Conservation (phyloP, 1,140 invertebrate species). For the Leptinotarsa lineolata region DNA sequence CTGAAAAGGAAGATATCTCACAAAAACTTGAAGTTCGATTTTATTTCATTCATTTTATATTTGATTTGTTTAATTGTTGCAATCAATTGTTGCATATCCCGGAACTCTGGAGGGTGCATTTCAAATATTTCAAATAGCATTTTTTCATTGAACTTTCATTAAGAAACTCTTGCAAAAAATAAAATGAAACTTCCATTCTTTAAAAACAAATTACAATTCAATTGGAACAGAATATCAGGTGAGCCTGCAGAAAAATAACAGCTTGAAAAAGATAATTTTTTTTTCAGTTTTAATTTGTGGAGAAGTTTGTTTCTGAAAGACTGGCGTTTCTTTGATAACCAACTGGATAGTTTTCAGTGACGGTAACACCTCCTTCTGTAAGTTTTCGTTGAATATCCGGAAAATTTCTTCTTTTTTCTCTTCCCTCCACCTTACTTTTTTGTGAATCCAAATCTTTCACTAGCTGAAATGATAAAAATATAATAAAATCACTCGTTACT, state of each 20-base stretch:
- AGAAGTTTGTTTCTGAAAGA: constrained; percentile 24
- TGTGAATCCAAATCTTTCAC: not conserved
- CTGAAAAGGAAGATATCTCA: not conserved
- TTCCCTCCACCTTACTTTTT: constrained; percentile 21
- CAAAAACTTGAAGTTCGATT: not conserved
- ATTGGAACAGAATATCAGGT: not conserved
- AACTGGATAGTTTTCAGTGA: constrained; percentile 18
- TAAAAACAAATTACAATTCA: not conserved
- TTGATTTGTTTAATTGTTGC: not conserved
- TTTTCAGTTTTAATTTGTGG: constrained; percentile 25
- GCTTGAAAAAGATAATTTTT: constrained; percentile 16
- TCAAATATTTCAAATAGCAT: not conserved
- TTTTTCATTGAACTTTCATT: not conserved
- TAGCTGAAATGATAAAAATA: constrained; percentile 11
- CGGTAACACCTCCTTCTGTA: constrained; percentile 16
- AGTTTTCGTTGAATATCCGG: constrained; percentile 15
- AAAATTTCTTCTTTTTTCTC: constrained; percentile 20
- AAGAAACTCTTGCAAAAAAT: not conserved
- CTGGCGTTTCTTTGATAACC: constrained; percentile 23
- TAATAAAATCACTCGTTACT: not conserved
- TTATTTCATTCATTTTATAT: not conserved
- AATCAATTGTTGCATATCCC: not conserved
- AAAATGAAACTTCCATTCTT: not conserved
- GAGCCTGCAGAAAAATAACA: constrained; percentile 8
- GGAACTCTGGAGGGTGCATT: not conserved